Percentiles rank a stretch among this genome's conserved stretches.
Conservation (phyloP, 2,113 vertebrate genomes). For the Prionailurus viverrinus region DNA sequence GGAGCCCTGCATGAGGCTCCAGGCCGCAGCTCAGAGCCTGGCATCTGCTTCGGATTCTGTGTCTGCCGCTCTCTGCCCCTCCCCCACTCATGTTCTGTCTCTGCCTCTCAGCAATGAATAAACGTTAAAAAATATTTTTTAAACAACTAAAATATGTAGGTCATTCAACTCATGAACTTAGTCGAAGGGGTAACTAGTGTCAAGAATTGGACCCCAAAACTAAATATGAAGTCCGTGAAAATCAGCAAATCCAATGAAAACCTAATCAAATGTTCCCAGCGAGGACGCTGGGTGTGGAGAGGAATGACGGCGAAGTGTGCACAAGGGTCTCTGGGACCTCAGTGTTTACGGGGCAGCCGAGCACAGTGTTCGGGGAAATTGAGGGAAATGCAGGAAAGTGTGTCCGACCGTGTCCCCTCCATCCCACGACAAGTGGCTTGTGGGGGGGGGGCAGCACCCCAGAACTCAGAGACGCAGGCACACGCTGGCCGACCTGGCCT, state of each 20-base stretch:
- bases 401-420: fast-evolving
- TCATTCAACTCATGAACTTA: too few relatives aligned
- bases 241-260: neutral
- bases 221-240: neutral
- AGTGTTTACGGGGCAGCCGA: fast-evolving
- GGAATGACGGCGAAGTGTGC: neutral
- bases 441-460: too few relatives aligned
- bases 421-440: fast-evolving
- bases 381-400: fast-evolving
- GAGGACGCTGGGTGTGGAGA: neutral
- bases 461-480: fast-evolving
- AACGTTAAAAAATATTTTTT: too few relatives aligned
- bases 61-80: too few relatives aligned
- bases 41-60: too few relatives aligned
- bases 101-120: too few relatives aligned
- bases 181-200: neutral
- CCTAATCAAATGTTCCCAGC: neutral
- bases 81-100: too few relatives aligned
- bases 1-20: too few relatives aligned
- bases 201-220: neutral
- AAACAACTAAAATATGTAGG: neutral
- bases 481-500: fast-evolving
- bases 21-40: too few relatives aligned
- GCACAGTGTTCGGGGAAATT: fast-evolving
- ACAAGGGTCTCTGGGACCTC: fast-evolving